Conservation (phyloP, 2,888 invertebrate genomes). For the Hydrotaea cyrtoneurina region DNA sequence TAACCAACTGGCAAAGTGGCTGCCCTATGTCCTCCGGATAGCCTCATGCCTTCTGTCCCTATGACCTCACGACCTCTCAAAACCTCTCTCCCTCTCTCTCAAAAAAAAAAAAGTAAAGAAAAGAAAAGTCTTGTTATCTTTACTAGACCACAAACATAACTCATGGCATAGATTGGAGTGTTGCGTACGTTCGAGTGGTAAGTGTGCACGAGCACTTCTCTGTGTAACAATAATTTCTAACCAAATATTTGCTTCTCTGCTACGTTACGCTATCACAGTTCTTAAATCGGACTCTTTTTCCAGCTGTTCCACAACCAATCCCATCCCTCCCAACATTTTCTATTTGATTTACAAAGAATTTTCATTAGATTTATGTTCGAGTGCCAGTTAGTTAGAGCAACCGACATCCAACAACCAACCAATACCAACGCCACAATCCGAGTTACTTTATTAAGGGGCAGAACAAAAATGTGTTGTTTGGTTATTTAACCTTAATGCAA, state of each 20-base stretch:
- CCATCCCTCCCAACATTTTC: too few species aligned
- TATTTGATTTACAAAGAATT: slow-evolving; percentile 37
- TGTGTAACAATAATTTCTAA: slow-evolving; percentile 13
- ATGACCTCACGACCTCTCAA: too few species aligned
- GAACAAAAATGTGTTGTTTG: background rate
- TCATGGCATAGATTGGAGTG: background rate
- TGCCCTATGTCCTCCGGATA: too few species aligned
- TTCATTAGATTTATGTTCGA: slow-evolving; percentile 37
- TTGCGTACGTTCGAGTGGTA: background rate
- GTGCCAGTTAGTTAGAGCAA: background rate
- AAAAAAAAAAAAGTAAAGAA: background rate
- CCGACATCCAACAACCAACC: background rate
- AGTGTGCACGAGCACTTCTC: background rate
- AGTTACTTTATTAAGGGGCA: background rate
- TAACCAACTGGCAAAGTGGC: too few species aligned
- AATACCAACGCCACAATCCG: background rate
- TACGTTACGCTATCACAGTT: background rate
- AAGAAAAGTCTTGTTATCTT: background rate
- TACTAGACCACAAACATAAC: background rate
- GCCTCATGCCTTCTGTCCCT: too few species aligned
- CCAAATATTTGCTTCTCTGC: slow-evolving; percentile 3
- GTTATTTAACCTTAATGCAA: slow-evolving; percentile 22
- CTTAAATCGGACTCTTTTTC: background rate
- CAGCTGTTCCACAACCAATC: slow-evolving; percentile 24
- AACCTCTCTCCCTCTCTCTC: too few species aligned